These are phyloP conservation scores for Neostethus bicornis DNA, from an alignment of 2,797 vertebrate genomes.

Conservation along the genomic window DNA sequence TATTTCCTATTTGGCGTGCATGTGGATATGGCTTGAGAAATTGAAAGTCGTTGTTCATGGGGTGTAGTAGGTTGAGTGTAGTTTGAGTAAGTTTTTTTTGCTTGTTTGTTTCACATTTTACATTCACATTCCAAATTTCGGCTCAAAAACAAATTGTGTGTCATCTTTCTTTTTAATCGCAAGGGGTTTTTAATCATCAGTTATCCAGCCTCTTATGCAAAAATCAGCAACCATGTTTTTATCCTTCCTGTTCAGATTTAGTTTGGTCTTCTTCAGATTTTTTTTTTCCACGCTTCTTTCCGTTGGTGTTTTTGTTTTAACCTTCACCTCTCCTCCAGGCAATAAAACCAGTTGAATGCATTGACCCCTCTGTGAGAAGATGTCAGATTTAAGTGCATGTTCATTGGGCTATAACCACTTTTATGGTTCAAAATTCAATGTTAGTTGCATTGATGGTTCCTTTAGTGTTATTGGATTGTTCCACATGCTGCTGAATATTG, in stretches of 20 bases:
- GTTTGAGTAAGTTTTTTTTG: too few relatives aligned
- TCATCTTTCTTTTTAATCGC: background rate
- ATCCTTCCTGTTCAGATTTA: background rate
- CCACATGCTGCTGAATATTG: constrained; percentile 39
- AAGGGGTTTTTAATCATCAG: background rate
- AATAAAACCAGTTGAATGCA: constrained; percentile 4
- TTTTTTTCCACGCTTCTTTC: background rate
- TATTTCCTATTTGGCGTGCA: too few relatives aligned
- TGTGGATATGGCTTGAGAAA: too few relatives aligned
- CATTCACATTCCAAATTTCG: background rate
- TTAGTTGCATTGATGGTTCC: constrained; percentile 9
- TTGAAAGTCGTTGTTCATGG: too few relatives aligned
- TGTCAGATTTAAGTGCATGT: constrained; percentile 15
- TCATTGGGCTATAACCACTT: constrained; percentile 19
- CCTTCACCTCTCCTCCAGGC: background rate
- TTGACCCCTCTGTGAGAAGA: constrained; percentile 13
- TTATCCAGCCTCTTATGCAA: background rate
- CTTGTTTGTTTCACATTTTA: too few relatives aligned
- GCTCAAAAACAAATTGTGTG: background rate
- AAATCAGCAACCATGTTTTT: too few relatives aligned
- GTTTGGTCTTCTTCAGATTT: background rate
- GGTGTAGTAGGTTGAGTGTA: too few relatives aligned
- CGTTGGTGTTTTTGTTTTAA: background rate
- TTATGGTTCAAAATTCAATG: constrained; percentile 28
- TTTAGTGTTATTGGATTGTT: constrained; percentile 44